phyloP scores from a whole-genome alignment of 2,113 vertebrate species.

The Xyrauchen texanus region DNA sequence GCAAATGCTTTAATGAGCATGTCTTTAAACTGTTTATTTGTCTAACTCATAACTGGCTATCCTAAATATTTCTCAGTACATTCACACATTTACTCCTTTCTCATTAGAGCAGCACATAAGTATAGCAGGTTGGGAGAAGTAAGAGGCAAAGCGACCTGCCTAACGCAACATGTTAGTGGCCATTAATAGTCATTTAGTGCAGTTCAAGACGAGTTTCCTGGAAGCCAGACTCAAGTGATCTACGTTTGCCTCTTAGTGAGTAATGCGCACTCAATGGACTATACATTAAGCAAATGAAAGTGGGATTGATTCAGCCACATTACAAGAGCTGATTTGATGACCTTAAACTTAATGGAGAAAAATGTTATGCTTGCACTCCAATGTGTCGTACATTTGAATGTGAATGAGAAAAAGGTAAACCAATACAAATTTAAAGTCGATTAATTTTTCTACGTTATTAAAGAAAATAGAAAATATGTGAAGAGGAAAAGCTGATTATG shows the following conservation, averaged over 20 bases:
- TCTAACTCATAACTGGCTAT: too few relatives aligned
- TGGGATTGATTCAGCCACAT: constrained; percentile 60
- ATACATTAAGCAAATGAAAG: constrained; percentile 67
- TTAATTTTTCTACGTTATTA: too few relatives aligned
- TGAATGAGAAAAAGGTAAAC: constrained; percentile 9
- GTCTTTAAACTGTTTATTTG: too few relatives aligned
- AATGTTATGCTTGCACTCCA: constrained; percentile 49
- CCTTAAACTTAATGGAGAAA: constrained; percentile 61
- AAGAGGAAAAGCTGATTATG: neutral
- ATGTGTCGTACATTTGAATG: constrained; percentile 45
- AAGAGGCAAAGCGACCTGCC: constrained; percentile 11
- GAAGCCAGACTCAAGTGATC: constrained; percentile 58
- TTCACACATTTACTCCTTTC: too few relatives aligned
- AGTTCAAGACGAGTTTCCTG: constrained; percentile 55
- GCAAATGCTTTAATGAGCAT: too few relatives aligned
- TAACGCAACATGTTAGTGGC: constrained; percentile 45
- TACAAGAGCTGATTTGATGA: constrained; percentile 62
- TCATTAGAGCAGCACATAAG: constrained; percentile 31
- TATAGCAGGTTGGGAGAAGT: neutral
- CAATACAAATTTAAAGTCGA: neutral
- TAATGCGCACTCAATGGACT: constrained; percentile 61
- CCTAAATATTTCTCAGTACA: neutral
- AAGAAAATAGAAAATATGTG: neutral
- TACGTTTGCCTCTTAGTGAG: constrained; percentile 51
- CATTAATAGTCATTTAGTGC: constrained; percentile 61